phyloP scores from a whole-genome alignment of 1,140 invertebrate species.

The Hyles euphorbiae region DNA sequence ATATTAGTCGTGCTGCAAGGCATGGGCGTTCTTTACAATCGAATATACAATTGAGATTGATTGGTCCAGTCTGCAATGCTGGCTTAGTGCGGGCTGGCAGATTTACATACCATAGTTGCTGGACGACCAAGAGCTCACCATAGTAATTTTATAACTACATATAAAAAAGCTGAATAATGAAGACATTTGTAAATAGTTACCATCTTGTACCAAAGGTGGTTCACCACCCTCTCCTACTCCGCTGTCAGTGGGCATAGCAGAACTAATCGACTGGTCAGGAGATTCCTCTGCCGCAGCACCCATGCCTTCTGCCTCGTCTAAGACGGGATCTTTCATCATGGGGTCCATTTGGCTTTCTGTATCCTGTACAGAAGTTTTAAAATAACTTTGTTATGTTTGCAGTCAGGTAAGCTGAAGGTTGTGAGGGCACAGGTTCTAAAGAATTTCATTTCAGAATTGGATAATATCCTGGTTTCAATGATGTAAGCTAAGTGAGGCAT shows the following conservation, averaged over 20 bases:
- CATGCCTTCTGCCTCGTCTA: conserved; percentile 46
- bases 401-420: too few relatives aligned
- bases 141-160: background rate
- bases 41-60: too few relatives aligned
- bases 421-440: too few relatives aligned
- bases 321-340: conserved; percentile 50
- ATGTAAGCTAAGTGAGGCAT: too few relatives aligned
- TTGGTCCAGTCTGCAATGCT: too few relatives aligned
- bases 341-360: conserved; percentile 54
- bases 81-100: too few relatives aligned
- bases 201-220: conserved; percentile 57
- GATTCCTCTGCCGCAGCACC: conserved; percentile 60
- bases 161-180: conserved; percentile 1
- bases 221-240: conserved; percentile 47
- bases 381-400: too few relatives aligned
- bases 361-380: conserved; percentile 42
- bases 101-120: too few relatives aligned
- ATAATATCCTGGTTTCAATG: too few relatives aligned
- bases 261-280: conserved; percentile 71
- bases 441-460: too few relatives aligned
- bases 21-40: too few relatives aligned
- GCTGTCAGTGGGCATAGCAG: conserved; percentile 59
- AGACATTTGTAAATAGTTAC: conserved; percentile 22
- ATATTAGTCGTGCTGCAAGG: too few relatives aligned
- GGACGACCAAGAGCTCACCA: background rate